Base-by-base conservation (phyloP, 2,888 invertebrate species). In the Epinotia brunnichana region DNA sequence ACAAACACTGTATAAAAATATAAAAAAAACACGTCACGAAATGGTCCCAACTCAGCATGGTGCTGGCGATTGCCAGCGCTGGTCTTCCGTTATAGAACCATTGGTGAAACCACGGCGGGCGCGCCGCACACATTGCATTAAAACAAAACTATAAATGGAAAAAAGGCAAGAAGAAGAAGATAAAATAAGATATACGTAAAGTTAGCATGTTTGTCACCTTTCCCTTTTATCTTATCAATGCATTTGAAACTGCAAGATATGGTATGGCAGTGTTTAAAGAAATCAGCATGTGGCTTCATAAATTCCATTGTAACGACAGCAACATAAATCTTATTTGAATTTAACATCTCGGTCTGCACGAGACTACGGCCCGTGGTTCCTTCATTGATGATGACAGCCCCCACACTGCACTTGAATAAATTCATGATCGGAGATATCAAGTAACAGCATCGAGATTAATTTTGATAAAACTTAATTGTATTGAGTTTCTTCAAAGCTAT, bases 381-480 rank as follows among this genome's bases (percentile, higher is more conserved):
- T 67, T 67, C 67, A 68, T 72, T 72, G 61, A 62, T 68, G 66
- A 67, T 68, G 72, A 72, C 72, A 62, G 67, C 67, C 56, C 54
- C 61, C 72, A 48, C 67, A 48, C 48, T 56, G 61, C 61, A 66
- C 71, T 67, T 60, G 66, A 61, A 56, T 68, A 68, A 67, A 62
- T 72, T 61, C 61, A 67, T 62, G 61, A 51, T 56, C 44, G 19
- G 61, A 61, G 61, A 67, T 72, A 72, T 72, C 71, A 67, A 72
- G 44, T 72, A 48, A 54, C 44, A 59, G 64, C 54, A 61, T 56
- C 44, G 35, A 72, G 61, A 67, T 62, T 72, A 72, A 62, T 68
- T 72, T 72, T 24, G 60, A 72, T 72, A 72, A 72, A 67, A 29
- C 60, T 35, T 72, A 67, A 72, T 72, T 72, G 56, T 56, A 62